phyloP scores from a whole-genome alignment of 2,888 invertebrate species.

The Euzophera pinguis region DNA sequence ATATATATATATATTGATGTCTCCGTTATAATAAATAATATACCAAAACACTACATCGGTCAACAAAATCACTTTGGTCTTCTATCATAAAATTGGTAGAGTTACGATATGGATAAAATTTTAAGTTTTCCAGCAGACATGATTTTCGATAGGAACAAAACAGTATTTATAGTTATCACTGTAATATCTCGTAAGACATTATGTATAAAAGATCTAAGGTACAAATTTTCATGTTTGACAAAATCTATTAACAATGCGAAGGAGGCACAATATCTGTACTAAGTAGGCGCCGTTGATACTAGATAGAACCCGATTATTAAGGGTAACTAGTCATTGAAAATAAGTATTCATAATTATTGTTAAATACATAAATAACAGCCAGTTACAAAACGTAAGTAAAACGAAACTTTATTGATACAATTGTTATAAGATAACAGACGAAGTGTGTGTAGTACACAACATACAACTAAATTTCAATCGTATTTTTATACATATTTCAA shows the following conservation, averaged over 20 bases:
- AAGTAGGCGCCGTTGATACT: neutral
- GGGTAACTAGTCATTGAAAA: no score
- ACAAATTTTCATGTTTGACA: constrained; percentile 2
- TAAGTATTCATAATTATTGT: no score
- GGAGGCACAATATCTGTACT: neutral
- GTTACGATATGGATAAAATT: neutral
- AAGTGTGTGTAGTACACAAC: no score
- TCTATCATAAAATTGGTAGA: neutral
- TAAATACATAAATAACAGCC: no score
- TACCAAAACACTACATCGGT: neutral
- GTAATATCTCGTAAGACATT: neutral
- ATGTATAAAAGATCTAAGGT: constrained; percentile 1
- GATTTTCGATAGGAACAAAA: neutral
- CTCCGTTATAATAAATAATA: neutral
- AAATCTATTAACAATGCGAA: neutral
- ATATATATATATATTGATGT: neutral
- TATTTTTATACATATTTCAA: constrained; percentile 3
- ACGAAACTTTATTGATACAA: no score
- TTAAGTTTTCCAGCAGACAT: neutral
- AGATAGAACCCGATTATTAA: neutral
- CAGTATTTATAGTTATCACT: neutral
- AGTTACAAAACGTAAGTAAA: no score
- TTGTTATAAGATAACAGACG: no score
- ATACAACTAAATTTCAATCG: neutral
- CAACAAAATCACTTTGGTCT: constrained; percentile 8